These are phyloP conservation scores for Pseudomyrmex sp. DNA, from an alignment of 1,140 invertebrate species.

Conservation along the genomic window DNA sequence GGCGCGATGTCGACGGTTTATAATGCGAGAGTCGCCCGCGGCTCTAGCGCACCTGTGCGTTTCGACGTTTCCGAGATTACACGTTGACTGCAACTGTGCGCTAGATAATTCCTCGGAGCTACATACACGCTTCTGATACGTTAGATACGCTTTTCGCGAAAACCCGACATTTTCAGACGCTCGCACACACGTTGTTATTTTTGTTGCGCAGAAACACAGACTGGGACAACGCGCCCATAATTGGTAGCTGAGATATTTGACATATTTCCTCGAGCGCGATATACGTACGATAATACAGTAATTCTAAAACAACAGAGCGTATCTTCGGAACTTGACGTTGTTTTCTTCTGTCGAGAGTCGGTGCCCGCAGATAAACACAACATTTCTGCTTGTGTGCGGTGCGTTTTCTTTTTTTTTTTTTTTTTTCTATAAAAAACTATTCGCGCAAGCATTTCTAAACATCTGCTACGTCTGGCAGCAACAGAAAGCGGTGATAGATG, in stretches of 20 bases:
- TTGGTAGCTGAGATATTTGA: not conserved
- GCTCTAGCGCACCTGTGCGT: slow-evolving; percentile 53
- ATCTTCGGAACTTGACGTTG: not conserved
- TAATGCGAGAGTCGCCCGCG: not conserved
- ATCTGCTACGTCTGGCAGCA: not conserved
- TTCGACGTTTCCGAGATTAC: slow-evolving; percentile 46
- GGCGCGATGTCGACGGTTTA: too few relatives aligned
- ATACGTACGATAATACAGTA: not conserved
- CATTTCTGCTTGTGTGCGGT: not conserved
- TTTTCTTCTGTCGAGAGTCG: not conserved
- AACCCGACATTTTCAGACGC: not conserved
- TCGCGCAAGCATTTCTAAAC: slow-evolving; percentile 7
- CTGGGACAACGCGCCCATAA: not conserved
- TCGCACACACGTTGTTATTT: not conserved
- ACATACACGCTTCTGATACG: not conserved
- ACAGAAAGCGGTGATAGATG: slow-evolving; percentile 36
- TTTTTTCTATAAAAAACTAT: too few relatives aligned
- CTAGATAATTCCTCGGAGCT: not conserved
- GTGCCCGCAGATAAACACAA: not conserved
- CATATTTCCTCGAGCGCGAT: not conserved
- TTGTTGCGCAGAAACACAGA: not conserved
- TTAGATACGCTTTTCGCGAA: not conserved
- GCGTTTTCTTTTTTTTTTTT: not conserved
- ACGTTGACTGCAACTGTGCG: slow-evolving; percentile 10
- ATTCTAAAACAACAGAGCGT: not conserved